Percentiles rank a stretch among this genome's conserved stretches.
Evolutionary conservation across 2,888 invertebrate genomes (phyloP).

Genomic region (Neoascia interrupta): DNA sequence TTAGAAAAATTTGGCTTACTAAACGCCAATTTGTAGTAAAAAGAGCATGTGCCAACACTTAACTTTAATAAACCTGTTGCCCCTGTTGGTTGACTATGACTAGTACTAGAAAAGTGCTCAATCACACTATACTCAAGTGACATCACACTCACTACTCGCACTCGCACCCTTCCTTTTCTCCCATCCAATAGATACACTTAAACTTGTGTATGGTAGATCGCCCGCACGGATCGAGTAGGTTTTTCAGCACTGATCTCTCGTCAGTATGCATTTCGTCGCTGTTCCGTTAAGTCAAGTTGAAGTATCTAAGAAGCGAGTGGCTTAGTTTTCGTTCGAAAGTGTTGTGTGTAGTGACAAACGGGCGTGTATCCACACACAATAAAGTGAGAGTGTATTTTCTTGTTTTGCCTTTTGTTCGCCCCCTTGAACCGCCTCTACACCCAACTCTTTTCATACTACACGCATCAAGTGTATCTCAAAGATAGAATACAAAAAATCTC

Average conservation of each 20-base stretch:
- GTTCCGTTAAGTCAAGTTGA: constrained; percentile 27
- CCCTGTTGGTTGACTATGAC: background rate
- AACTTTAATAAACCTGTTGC: background rate
- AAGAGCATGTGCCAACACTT: constrained; percentile 10
- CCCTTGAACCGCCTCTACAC: no score
- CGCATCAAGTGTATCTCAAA: constrained; percentile 21
- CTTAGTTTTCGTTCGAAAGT: background rate
- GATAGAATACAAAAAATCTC: constrained; percentile 35
- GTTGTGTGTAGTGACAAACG: constrained; percentile 31
- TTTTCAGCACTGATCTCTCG: background rate
- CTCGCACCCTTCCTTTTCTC: constrained; percentile 23
- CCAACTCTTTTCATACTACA: constrained; percentile 11
- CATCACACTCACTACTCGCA: constrained; percentile 8
- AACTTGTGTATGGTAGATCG: constrained; percentile 11
- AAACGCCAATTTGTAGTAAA: background rate
- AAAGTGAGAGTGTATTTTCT: constrained; percentile 49
- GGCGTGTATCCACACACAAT: constrained; percentile 60
- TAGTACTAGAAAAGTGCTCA: constrained; percentile 11
- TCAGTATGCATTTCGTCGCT: constrained; percentile 34
- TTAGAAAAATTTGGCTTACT: background rate
- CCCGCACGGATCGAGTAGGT: constrained; percentile 10
- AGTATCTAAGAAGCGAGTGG: constrained; percentile 11
- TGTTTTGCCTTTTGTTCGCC: constrained; percentile 39
- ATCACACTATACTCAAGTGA: no score
- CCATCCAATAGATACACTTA: background rate